These are phyloP conservation scores for Cantharis flavilabris DNA, from an alignment of 2,888 invertebrate species.

Conservation along the genomic window DNA sequence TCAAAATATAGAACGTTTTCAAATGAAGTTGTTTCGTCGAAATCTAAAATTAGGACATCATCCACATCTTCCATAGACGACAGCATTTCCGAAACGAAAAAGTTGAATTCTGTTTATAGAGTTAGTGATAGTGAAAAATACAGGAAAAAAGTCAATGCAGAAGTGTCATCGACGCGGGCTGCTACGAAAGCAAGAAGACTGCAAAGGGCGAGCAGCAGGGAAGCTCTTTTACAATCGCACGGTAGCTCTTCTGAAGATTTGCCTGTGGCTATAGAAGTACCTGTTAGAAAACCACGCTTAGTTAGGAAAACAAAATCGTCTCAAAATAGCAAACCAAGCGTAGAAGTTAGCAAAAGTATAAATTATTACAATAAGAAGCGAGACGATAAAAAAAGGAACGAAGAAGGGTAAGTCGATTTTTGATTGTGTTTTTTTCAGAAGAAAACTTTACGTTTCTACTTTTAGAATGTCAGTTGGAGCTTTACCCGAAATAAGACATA, in stretches of 20 bases:
- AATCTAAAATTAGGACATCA: constrained; percentile 45
- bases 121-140: constrained; percentile 10
- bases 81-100: constrained; percentile 42
- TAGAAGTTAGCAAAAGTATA: constrained; percentile 37
- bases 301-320: constrained; percentile 51
- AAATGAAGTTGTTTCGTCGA: constrained; percentile 31
- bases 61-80: constrained; percentile 53
- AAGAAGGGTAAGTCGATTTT: constrained; percentile 43
- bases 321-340: constrained; percentile 41
- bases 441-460: constrained; percentile 8
- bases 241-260: constrained; percentile 61
- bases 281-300: constrained; percentile 51
- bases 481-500: constrained; percentile 55
- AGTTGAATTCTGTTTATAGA: constrained; percentile 13
- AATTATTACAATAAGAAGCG: constrained; percentile 31
- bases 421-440: neutral
- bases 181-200: constrained; percentile 55
- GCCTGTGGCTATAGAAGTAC: constrained; percentile 46
- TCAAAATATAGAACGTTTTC: constrained; percentile 30
- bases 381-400: constrained; percentile 33
- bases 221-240: constrained; percentile 56
- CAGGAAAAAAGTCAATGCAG: constrained; percentile 27
- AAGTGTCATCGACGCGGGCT: constrained; percentile 38
- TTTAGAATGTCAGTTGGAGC: constrained; percentile 44
- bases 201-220: constrained; percentile 59